Evolutionary conservation across 2,797 vertebrate species (phyloP).

Genomic region (Pipistrellus pipistrellus): DNA sequence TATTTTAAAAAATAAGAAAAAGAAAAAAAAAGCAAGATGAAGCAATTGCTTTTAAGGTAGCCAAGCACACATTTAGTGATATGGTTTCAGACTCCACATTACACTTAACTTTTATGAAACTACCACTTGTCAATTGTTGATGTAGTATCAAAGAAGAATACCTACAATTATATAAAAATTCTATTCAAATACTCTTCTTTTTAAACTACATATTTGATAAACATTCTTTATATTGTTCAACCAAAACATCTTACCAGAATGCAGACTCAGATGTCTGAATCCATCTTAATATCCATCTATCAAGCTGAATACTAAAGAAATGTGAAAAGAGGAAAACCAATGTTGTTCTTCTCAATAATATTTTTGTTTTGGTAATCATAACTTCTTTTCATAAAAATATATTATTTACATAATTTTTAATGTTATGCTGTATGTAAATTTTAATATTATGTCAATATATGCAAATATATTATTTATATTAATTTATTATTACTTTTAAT

Average conservation of each 20-base stretch:
- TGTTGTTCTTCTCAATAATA: not conserved
- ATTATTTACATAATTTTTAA: not conserved
- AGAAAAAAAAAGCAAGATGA: not conserved
- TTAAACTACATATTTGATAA: not conserved
- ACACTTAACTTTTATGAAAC: not conserved
- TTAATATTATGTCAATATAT: not conserved
- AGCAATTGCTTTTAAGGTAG: constrained; percentile 19
- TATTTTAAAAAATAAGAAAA: too few species aligned
- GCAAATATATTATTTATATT: not conserved
- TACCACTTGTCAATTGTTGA: not conserved
- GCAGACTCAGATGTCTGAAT: not conserved
- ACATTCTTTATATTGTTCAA: constrained; percentile 5
- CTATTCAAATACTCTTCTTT: constrained; percentile 23
- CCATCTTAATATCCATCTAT: not conserved
- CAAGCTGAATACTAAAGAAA: not conserved
- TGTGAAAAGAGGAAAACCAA: not conserved
- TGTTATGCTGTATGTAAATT: not conserved
- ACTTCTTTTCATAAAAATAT: constrained; percentile 39
- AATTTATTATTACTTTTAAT: constrained; percentile 22
- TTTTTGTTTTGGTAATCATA: constrained; percentile 48
- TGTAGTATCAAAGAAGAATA: not conserved
- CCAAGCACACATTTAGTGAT: not conserved
- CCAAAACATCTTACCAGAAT: not conserved
- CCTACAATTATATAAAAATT: not conserved
- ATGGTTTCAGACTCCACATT: not conserved